These are phyloP conservation scores for Sminthurides bifidus DNA, from an alignment of 1,140 invertebrate genomes.

Conservation along the genomic window DNA sequence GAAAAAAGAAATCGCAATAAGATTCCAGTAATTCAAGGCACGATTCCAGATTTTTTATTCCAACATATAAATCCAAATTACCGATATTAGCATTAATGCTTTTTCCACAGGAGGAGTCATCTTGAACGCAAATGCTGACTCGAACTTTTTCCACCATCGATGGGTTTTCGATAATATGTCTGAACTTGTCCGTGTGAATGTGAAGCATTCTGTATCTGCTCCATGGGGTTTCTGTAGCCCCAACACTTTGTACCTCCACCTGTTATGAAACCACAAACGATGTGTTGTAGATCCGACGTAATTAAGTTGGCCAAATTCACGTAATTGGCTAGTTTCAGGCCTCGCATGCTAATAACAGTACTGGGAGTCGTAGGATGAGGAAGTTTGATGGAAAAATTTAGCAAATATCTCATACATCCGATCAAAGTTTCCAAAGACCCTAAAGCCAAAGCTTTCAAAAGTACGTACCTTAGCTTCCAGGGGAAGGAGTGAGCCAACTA, in stretches of 20 bases:
- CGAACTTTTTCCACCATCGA: conserved; percentile 26
- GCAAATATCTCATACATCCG: too few relatives aligned
- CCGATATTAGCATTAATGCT: conserved; percentile 29
- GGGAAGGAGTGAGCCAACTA: conserved; percentile 52
- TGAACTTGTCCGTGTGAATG: conserved; percentile 24
- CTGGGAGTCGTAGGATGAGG: too few relatives aligned
- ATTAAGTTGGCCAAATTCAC: too few relatives aligned
- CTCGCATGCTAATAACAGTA: too few relatives aligned
- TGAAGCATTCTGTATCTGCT: conserved; percentile 26
- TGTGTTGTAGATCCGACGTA: too few relatives aligned
- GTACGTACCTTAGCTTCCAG: conserved; percentile 40
- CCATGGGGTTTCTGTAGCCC: conserved; percentile 28
- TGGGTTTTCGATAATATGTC: conserved; percentile 20
- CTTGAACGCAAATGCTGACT: conserved; percentile 29
- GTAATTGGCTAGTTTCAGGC: too few relatives aligned
- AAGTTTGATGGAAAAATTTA: too few relatives aligned
- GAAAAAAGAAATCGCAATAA: neutral
- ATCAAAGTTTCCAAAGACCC: too few relatives aligned
- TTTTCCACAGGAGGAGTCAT: conserved; percentile 27
- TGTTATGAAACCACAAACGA: too few relatives aligned
- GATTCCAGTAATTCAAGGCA: neutral
- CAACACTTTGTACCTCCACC: conserved; percentile 24
- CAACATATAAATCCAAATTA: conserved; percentile 6
- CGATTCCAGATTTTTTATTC: neutral
- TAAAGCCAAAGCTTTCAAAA: too few relatives aligned